phyloP scores from a whole-genome alignment of 1,140 invertebrate genomes.

The Drosophila tristis region DNA sequence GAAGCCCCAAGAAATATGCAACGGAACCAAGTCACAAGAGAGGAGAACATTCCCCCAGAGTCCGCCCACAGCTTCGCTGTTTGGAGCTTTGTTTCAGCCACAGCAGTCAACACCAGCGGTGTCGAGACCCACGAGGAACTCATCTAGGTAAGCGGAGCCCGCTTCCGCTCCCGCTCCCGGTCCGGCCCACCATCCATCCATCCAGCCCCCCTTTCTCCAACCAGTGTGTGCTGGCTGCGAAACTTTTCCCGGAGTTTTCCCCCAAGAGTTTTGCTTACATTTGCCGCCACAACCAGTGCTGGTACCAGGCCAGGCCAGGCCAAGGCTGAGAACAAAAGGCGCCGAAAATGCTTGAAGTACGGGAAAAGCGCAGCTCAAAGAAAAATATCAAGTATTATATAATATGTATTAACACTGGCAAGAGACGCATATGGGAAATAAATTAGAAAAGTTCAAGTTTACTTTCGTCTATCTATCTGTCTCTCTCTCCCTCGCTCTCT shows the following conservation, averaged over 20 bases:
- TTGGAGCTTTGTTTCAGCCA: conserved; percentile 16
- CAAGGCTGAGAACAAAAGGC: conserved; percentile 65
- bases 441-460: conserved; percentile 75
- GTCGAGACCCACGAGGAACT: conserved; percentile 35
- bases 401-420: conserved; percentile 71
- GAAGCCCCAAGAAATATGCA: background rate
- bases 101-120: conserved; percentile 66
- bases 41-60: conserved; percentile 1
- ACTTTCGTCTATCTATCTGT: conserved; percentile 19
- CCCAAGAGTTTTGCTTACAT: conserved; percentile 48
- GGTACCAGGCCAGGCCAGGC: background rate
- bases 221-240: background rate
- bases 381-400: conserved; percentile 77
- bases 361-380: conserved; percentile 50
- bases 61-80: background rate
- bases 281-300: conserved; percentile 36
- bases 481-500: background rate
- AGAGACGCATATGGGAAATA: conserved; percentile 65
- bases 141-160: conserved; percentile 45
- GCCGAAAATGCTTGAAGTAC: conserved; percentile 41
- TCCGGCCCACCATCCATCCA: background rate
- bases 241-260: conserved; percentile 46
- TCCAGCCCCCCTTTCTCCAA: too few species aligned
- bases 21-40: background rate
- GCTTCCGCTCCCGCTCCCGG: background rate